phyloP scores from a whole-genome alignment of 2,888 invertebrate genomes.

The Rotaria sp. region DNA sequence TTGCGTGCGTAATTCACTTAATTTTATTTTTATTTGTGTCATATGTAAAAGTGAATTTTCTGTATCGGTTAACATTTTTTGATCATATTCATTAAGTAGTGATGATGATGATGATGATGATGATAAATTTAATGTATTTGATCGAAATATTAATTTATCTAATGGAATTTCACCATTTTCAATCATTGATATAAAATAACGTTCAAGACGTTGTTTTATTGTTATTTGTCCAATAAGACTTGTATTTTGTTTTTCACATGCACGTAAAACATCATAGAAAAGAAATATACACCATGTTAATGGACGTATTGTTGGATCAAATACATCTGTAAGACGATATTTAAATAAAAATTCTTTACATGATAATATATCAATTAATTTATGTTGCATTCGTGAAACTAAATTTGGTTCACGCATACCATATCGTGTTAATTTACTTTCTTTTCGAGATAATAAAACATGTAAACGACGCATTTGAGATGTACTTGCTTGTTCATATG shows the following conservation, averaged over 20 bases:
- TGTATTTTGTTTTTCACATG: neutral
- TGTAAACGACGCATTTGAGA: constrained; percentile 27
- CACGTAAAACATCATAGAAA: constrained; percentile 7
- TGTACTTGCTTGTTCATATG: neutral
- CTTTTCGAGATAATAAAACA: neutral
- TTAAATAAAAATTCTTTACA: constrained; percentile 28
- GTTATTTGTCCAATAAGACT: neutral
- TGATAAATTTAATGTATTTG: too few species aligned
- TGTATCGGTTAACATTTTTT: neutral
- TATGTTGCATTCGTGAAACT: neutral
- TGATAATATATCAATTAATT: neutral
- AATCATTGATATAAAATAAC: constrained; percentile 1
- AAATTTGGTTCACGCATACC: constrained; percentile 22
- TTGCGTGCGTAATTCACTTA: neutral
- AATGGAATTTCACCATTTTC: constrained; percentile 26
- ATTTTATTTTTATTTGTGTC: neutral
- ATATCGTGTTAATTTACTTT: constrained; percentile 27
- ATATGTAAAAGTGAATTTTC: neutral
- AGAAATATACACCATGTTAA: constrained; percentile 26
- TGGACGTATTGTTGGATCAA: neutral
- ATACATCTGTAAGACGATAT: neutral
- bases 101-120: too few species aligned
- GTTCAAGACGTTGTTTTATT: neutral
- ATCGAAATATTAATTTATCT: neutral
- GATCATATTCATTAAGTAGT: neutral